Evolutionary conservation across 2,797 vertebrate genomes (phyloP).

Genomic region (Pygocentrus nattereri): DNA sequence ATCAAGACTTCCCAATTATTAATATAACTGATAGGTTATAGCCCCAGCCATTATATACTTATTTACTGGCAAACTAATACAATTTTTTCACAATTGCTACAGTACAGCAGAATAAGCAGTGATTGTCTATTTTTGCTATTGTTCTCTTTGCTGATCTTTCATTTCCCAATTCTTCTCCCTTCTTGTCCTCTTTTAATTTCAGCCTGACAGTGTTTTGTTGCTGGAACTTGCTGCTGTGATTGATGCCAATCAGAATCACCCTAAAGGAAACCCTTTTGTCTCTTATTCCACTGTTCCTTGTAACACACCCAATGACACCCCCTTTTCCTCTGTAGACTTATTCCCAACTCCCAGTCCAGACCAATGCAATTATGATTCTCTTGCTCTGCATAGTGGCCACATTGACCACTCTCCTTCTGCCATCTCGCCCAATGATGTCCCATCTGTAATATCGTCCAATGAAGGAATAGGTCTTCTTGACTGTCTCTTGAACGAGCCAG

Average conservation of each 20-base stretch:
- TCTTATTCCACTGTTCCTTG: conserved; percentile 78
- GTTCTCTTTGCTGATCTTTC: conserved; percentile 63
- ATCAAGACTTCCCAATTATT: too few relatives aligned
- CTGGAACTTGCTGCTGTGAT: conserved; percentile 96
- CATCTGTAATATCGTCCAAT: conserved; percentile 72
- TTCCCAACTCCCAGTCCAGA: conserved; percentile 91
- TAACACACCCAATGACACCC: conserved; percentile 81
- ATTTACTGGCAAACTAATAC: too few relatives aligned
- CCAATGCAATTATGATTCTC: conserved; percentile 93
- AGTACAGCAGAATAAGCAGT: background rate
- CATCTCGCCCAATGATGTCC: conserved; percentile 70
- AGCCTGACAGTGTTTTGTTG: conserved; percentile 94
- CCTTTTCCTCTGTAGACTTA: conserved; percentile 87
- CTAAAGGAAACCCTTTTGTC: conserved; percentile 87
- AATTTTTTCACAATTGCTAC: background rate
- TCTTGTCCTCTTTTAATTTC: conserved; percentile 79
- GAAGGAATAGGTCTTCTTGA: conserved; percentile 73
- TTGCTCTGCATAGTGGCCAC: conserved; percentile 75
- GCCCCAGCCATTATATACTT: too few relatives aligned
- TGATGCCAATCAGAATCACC: conserved; percentile 92
- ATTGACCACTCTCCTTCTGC: conserved; percentile 71
- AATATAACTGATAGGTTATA: too few relatives aligned
- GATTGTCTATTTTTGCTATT: conserved; percentile 46
- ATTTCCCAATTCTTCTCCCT: conserved; percentile 59
- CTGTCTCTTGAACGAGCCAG: conserved; percentile 64